Conservation (phyloP, 2,113 vertebrate species). For the Acanthisitta chloris region DNA sequence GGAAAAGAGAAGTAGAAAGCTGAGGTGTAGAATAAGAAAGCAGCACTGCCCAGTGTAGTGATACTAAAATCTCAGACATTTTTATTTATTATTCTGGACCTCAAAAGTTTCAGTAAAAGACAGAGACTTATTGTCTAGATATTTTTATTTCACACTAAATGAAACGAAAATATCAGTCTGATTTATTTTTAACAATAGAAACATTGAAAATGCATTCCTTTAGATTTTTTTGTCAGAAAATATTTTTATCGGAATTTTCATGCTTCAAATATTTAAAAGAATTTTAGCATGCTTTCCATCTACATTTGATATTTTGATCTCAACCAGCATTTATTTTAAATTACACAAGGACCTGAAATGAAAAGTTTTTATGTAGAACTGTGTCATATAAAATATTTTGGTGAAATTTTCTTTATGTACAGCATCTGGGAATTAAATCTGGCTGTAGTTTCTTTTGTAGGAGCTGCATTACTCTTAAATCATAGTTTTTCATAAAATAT, state of each 20-base stretch:
- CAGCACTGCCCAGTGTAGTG: not conserved
- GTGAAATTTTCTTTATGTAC: not conserved
- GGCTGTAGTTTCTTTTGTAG: not conserved
- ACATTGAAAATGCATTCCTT: not conserved
- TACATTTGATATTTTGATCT: not conserved
- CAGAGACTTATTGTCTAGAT: not conserved
- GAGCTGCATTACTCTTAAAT: not conserved
- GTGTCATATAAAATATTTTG: not conserved
- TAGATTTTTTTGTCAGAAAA: not conserved
- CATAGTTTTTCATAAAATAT: not conserved
- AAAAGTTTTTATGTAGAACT: not conserved
- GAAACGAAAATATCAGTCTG: not conserved
- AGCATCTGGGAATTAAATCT: not conserved
- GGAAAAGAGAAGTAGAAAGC: not conserved
- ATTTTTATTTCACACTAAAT: not conserved
- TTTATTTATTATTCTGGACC: not conserved
- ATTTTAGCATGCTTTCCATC: not conserved
- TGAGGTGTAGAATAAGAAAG: not conserved
- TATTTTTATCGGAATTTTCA: not conserved
- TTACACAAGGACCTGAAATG: not conserved
- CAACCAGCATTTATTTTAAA: not conserved
- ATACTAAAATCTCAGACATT: not conserved
- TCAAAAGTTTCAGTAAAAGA: not conserved
- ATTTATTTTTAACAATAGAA: not conserved
- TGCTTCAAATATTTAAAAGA: not conserved